A percentile compares a stretch with the other conserved stretches of the same genome.
These are phyloP conservation scores for Strongylocentrotus purpuratus DNA, from an alignment of 35 echinoderm and acorn worm genomes.

Conservation along the genomic window DNA sequence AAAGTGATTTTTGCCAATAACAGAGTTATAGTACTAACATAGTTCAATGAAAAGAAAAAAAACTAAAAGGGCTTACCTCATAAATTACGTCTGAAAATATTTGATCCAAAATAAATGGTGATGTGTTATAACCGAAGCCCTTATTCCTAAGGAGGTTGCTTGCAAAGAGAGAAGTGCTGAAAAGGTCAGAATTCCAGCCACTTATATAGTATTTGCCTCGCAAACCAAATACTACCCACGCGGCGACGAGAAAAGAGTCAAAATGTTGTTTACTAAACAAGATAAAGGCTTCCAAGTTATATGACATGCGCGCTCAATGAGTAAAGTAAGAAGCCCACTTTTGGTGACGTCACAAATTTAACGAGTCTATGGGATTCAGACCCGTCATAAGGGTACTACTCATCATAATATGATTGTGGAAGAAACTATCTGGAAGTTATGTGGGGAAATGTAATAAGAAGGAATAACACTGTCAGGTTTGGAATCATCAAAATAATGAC, in stretches of 20 bases:
- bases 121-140: neutral
- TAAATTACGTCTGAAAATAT: neutral
- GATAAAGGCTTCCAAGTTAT: neutral
- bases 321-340: neutral
- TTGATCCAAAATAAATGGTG: neutral
- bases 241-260: neutral
- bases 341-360: neutral
- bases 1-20: neutral
- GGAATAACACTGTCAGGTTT: too few relatives aligned
- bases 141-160: neutral
- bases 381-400: neutral
- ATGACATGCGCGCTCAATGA: neutral
- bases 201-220: neutral
- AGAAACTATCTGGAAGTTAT: too few relatives aligned
- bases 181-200: neutral
- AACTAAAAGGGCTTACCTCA: neutral
- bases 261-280: conserved; percentile 19
- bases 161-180: neutral
- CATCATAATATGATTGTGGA: too few relatives aligned
- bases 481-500: too few relatives aligned
- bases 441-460: too few relatives aligned
- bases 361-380: neutral
- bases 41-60: neutral
- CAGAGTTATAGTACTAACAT: neutral
- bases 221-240: neutral